Conservation (phyloP, 1,140 invertebrate species). For the Paracyclopina nana region DNA sequence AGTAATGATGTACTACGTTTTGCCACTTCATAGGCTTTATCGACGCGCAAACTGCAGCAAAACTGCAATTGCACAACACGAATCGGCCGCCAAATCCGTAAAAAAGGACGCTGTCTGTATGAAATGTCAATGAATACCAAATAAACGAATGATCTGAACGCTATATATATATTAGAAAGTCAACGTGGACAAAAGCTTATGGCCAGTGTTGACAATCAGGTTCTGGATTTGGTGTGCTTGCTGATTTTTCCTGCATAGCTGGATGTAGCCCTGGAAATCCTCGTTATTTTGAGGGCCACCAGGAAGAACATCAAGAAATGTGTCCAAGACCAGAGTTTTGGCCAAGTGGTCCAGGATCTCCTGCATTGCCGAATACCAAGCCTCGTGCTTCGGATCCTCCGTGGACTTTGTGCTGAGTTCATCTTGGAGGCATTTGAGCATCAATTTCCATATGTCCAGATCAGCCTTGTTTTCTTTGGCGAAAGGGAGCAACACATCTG, state of each 20-base stretch:
- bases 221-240: background rate
- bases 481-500: background rate
- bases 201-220: background rate
- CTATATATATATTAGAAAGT: slow-evolving; percentile 7
- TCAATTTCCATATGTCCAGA: background rate
- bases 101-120: too few relatives aligned
- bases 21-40: too few relatives aligned
- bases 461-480: background rate
- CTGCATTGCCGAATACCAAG: slow-evolving; percentile 8
- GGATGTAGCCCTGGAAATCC: slow-evolving; percentile 10
- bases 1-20: too few relatives aligned
- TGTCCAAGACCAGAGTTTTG: slow-evolving; percentile 2
- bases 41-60: too few relatives aligned
- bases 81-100: too few relatives aligned
- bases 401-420: background rate
- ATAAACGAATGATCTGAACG: too few relatives aligned
- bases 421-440: slow-evolving; percentile 6
- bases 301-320: slow-evolving; percentile 1
- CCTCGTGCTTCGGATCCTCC: slow-evolving; percentile 4
- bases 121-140: too few relatives aligned
- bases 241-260: slow-evolving; percentile 6
- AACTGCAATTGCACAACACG: too few relatives aligned
- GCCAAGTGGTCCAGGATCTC: slow-evolving; percentile 7
- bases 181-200: background rate
- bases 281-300: slow-evolving; percentile 1